These are phyloP conservation scores for Branchipolynoe longqiensis DNA, from an alignment of 2,888 invertebrate species.

Conservation along the genomic window DNA sequence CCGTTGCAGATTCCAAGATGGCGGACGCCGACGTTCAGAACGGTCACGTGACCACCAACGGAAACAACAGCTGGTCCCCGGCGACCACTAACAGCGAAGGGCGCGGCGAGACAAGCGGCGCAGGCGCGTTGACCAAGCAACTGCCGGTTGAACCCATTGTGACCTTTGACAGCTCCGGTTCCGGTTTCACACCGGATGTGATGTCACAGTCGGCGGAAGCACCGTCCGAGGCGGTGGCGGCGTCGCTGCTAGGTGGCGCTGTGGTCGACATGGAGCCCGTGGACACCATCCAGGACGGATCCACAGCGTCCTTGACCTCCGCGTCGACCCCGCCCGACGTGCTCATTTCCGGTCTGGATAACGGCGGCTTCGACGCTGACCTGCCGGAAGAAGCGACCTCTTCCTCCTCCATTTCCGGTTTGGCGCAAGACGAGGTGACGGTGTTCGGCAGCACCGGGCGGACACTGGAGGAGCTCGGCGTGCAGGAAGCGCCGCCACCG, in stretches of 20 bases:
- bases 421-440: background rate
- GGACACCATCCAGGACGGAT: conserved; percentile 32
- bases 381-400: background rate
- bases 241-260: conserved; percentile 24
- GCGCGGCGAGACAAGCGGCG: background rate
- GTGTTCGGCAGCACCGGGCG: conserved; percentile 3
- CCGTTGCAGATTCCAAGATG: conserved; percentile 28
- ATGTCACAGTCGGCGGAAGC: conserved; percentile 15
- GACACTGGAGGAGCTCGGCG: conserved; percentile 42
- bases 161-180: conserved; percentile 7
- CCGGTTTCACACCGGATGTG: conserved; percentile 29
- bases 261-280: conserved; percentile 11
- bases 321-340: background rate
- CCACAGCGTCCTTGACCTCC: conserved; percentile 26
- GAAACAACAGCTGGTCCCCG: background rate
- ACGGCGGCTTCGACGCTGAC: background rate
- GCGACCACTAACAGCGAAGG: background rate
- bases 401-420: background rate
- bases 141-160: background rate
- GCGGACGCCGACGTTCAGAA: conserved; percentile 33
- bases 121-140: background rate
- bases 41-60: conserved; percentile 39
- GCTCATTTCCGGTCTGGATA: background rate
- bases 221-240: conserved; percentile 17
- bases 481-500: conserved; percentile 24